These are phyloP conservation scores for Agonopterix heracliana DNA, from an alignment of 2,888 invertebrate species.

Conservation along the genomic window DNA sequence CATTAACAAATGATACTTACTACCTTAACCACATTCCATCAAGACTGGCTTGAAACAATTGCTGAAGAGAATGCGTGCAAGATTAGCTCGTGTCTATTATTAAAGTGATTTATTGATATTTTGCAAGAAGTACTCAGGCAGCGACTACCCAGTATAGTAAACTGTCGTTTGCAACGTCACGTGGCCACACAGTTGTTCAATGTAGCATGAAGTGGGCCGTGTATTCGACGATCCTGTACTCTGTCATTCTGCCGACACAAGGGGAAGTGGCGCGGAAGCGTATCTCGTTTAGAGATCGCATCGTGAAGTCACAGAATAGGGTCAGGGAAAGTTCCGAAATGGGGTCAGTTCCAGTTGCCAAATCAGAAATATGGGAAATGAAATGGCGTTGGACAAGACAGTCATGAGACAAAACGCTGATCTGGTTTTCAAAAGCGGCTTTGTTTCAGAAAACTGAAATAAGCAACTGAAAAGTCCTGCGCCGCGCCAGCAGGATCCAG, in stretches of 20 bases:
- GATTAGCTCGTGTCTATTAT: too few relatives aligned
- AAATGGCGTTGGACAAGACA: too few relatives aligned
- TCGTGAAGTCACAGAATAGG: slow-evolving; percentile 18
- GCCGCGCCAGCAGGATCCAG: too few relatives aligned
- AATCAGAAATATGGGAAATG: too few relatives aligned
- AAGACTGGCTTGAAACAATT: background rate
- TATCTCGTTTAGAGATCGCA: slow-evolving; percentile 17
- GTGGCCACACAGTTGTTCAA: slow-evolving; percentile 25
- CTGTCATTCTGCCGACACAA: slow-evolving; percentile 4
- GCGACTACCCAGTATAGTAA: too few relatives aligned
- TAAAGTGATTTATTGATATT: too few relatives aligned
- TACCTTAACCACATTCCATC: slow-evolving; percentile 4
- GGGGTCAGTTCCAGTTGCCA: background rate
- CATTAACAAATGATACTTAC: background rate
- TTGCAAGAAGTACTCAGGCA: too few relatives aligned
- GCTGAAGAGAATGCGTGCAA: background rate
- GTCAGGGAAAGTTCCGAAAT: slow-evolving; percentile 31
- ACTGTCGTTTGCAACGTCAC: slow-evolving; percentile 2
- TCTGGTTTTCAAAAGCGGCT: too few relatives aligned
- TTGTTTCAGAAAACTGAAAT: too few relatives aligned
- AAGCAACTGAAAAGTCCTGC: too few relatives aligned
- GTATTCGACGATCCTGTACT: slow-evolving; percentile 2
- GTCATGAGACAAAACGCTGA: too few relatives aligned
- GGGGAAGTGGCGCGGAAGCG: slow-evolving; percentile 19
- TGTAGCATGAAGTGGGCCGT: slow-evolving; percentile 22